Evolutionary conservation across 1,140 invertebrate genomes (phyloP), one percentile per base, ranked within the genome.

Genomic region (Lucilia sericata): DNA sequence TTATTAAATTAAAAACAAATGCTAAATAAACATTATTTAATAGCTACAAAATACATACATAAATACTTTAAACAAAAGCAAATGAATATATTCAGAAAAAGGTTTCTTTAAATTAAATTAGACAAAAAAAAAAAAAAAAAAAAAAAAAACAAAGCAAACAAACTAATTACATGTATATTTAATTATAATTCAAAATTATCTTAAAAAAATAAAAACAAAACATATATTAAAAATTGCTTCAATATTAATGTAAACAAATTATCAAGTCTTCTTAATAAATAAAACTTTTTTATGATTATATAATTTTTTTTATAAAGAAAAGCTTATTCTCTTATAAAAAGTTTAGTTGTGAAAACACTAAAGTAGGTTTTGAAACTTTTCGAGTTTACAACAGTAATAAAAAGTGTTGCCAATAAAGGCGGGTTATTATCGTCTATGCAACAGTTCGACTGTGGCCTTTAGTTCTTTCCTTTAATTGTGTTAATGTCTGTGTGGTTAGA

Each of bases 231-330:
- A 25, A 70, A 70, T 70, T 25, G 65, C 5, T 70, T 70, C 12
- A 55, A 55, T 17, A 55, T 55, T 55, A n/a, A n/a, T 55, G 51
- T 55, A 55, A 55, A 55, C 51, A 55, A 42, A 55, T 21, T 70
- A 10, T 19, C n/a, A 70, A 70, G 65, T 70, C 65, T 70, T 70
- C 65, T 70, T 70, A 21, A 70, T 70, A 70, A 70, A 70, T 19
- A 19, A 10, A 70, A 70, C 14, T 10, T 60, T 60, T 60, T 10
- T 42, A 42, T 42, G 42, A 42, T 42, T 42, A 7, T 42, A 42
- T 42, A 42, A 42, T 3, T 42, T 7, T n/a, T 42, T 42, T 8
- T 42, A 42, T 8, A 42, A 42, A 42, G 25, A 30, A 30, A 30
- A 30, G 25, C 25, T 30, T 30, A 30, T 30, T 30, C 25, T 30